These are phyloP conservation scores for Cecropterus lyciades DNA, from an alignment of 1,140 invertebrate species.

Conservation along the genomic window DNA sequence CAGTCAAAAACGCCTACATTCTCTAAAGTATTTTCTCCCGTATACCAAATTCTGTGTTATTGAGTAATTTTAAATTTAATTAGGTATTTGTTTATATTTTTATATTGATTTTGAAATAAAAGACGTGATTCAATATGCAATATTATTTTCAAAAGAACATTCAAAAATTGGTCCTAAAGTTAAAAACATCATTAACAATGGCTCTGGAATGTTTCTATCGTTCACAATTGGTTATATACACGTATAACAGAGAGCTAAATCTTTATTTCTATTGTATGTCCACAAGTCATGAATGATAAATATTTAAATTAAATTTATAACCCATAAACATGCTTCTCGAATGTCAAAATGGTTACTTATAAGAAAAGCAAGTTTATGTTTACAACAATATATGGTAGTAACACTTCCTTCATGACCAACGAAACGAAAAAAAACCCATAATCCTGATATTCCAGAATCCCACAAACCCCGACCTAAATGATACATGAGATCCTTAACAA, in stretches of 20 bases:
- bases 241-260: conserved; percentile 69
- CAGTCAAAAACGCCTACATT: not conserved
- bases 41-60: not conserved
- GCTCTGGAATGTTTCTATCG: conserved; percentile 80
- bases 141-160: conserved; percentile 84
- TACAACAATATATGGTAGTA: conserved; percentile 17
- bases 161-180: conserved; percentile 83
- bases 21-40: conserved; percentile 42
- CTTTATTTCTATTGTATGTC: conserved; percentile 31
- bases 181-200: conserved; percentile 83
- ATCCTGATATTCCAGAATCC: conserved; percentile 73
- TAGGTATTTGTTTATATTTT: conserved; percentile 2
- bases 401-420: conserved; percentile 7
- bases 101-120: conserved; percentile 46
- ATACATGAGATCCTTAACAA: conserved; percentile 83
- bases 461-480: conserved; percentile 66
- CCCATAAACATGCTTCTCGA: conserved; percentile 31
- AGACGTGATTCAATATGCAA: conserved; percentile 75
- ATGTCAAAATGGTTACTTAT: conserved; percentile 19
- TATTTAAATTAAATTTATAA: conserved; percentile 22
- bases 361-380: conserved; percentile 28
- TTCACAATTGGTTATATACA: conserved; percentile 65
- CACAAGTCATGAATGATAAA: conserved; percentile 32
- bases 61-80: not conserved
- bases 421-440: conserved; percentile 54